These are phyloP conservation scores for Pan paniscus DNA, from an alignment of 2,113 vertebrate species.

Conservation along the genomic window DNA sequence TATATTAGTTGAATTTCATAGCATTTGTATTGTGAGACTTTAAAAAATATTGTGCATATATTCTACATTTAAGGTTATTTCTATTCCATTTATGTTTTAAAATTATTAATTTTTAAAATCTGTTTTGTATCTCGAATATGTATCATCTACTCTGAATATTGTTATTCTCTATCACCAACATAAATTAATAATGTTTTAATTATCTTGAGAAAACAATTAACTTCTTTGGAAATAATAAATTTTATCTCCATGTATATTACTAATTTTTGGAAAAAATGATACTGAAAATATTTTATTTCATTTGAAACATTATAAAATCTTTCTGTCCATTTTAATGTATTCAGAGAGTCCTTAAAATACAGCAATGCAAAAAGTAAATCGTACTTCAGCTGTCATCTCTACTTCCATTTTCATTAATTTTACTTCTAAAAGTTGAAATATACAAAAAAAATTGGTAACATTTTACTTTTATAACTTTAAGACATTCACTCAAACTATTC, in stretches of 20 bases:
- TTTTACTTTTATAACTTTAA: constrained; percentile 53
- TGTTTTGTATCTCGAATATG: neutral
- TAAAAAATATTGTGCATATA: neutral
- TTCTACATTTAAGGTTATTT: neutral
- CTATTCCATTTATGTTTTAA: neutral
- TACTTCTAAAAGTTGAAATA: constrained; percentile 38
- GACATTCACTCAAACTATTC: neutral
- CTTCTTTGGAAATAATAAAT: neutral
- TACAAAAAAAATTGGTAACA: neutral
- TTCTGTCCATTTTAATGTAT: neutral
- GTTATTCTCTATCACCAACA: neutral
- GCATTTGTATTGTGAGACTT: neutral
- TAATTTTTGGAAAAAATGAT: neutral
- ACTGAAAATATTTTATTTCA: neutral
- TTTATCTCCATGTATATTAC: neutral
- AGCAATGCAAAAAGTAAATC: neutral
- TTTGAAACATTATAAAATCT: neutral
- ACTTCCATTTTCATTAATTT: constrained; percentile 1
- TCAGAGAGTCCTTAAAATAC: neutral
- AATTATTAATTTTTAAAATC: neutral
- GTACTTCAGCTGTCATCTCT: neutral
- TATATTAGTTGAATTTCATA: neutral
- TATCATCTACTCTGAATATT: neutral
- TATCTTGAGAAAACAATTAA: neutral
- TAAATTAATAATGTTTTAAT: constrained; percentile 1